phyloP scores from a whole-genome alignment of 2,113 vertebrate species.

The Anolis carolinensis region DNA sequence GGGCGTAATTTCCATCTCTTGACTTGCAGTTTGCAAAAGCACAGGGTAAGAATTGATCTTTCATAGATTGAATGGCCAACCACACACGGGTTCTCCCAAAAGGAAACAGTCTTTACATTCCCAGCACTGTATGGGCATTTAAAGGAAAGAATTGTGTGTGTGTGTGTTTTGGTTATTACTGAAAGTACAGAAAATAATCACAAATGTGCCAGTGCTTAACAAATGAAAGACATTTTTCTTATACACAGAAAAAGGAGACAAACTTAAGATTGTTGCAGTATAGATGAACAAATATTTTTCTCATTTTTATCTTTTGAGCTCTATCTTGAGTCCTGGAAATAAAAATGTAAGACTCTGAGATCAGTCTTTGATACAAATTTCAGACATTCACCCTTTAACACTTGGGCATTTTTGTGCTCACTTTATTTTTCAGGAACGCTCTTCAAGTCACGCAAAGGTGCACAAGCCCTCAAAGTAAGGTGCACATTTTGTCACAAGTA shows the following conservation, averaged over 20 bases:
- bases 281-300: too few species aligned
- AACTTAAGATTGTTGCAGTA: background rate
- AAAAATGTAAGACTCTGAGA: too few species aligned
- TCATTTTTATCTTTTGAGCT: too few species aligned
- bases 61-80: background rate
- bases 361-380: too few species aligned
- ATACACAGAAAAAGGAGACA: background rate
- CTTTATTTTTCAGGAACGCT: too few species aligned
- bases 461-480: too few species aligned
- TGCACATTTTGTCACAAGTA: too few species aligned
- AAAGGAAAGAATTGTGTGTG: background rate
- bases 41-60: background rate
- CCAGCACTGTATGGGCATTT: background rate
- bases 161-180: background rate
- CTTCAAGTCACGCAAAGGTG: too few species aligned
- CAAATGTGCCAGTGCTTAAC: background rate
- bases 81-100: background rate
- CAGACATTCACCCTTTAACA: too few species aligned
- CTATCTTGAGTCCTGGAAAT: too few species aligned
- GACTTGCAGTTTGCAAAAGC: background rate
- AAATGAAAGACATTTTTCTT: background rate
- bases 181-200: background rate
- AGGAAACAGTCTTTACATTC: background rate
- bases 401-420: too few species aligned
- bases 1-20: conserved; percentile 17